Percentiles rank a stretch among this genome's conserved stretches.
Conservation (phyloP, 2,113 vertebrate genomes). For the Parus major region DNA sequence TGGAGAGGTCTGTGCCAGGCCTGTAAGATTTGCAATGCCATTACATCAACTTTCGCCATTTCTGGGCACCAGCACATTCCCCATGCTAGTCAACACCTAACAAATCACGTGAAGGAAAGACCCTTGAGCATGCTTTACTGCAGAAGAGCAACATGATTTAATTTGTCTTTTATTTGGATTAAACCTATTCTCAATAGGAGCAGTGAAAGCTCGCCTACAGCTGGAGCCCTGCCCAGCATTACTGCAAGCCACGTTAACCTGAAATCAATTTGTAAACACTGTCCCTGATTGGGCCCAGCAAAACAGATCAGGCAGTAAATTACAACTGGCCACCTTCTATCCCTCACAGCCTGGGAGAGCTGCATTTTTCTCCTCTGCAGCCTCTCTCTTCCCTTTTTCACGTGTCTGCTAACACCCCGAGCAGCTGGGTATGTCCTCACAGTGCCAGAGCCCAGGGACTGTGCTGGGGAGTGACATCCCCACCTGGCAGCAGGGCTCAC, state of each 20-base stretch:
- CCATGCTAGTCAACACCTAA: slow-evolving; percentile 20
- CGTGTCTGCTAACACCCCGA: neutral
- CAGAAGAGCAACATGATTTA: slow-evolving; percentile 1
- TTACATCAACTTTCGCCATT: neutral
- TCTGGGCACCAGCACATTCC: slow-evolving; percentile 12
- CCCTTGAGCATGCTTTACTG: neutral
- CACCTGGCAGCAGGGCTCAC: neutral
- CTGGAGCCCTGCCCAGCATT: slow-evolving; percentile 12
- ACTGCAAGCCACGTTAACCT: slow-evolving; percentile 12
- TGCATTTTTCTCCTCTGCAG: neutral
- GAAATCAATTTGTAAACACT: slow-evolving; percentile 13
- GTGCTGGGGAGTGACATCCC: neutral
- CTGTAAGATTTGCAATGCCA: neutral
- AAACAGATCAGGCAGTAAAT: slow-evolving; percentile 4
- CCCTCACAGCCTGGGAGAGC: neutral
- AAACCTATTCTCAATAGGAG: neutral
- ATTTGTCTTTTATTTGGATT: slow-evolving; percentile 48
- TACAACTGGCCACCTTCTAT: neutral
- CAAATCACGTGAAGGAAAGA: slow-evolving; percentile 26
- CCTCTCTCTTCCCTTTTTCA: neutral
- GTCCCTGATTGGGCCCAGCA: slow-evolving; percentile 1
- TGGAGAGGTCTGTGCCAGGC: neutral
- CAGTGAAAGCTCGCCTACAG: neutral
- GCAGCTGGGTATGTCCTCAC: neutral
- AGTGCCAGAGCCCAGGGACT: neutral